phyloP scores from a whole-genome alignment of 2,888 invertebrate genomes.

The Anoplius nigerrimus region DNA sequence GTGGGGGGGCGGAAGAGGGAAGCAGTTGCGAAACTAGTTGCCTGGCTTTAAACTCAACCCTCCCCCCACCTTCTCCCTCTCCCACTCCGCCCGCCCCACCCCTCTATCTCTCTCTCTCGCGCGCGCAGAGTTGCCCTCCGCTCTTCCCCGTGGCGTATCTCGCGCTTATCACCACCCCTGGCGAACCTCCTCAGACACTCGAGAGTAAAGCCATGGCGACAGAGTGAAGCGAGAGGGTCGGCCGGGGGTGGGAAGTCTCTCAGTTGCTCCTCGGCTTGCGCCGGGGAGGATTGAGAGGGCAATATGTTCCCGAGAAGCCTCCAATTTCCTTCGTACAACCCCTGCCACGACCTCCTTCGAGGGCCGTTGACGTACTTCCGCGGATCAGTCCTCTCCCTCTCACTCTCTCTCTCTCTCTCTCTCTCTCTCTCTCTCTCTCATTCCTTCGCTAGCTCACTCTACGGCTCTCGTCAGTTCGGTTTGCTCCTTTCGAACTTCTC shows the following conservation, averaged over 20 bases:
- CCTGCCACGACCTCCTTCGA: slow-evolving; percentile 7
- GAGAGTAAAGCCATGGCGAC: not conserved
- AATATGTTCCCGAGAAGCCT: slow-evolving; percentile 63
- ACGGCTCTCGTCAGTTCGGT: no score
- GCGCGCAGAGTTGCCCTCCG: no score
- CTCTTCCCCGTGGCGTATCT: no score
- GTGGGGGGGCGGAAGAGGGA: slow-evolving; percentile 24
- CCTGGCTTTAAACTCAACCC: slow-evolving; percentile 49
- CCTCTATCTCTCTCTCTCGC: not conserved
- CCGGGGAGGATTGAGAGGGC: slow-evolving; percentile 58
- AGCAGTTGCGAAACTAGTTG: slow-evolving; percentile 57
- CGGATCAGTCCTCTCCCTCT: not conserved
- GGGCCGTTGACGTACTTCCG: slow-evolving; percentile 6
- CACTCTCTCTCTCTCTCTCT: not conserved
- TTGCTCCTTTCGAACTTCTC: no score
- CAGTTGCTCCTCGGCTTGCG: no score
- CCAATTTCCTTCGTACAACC: slow-evolving; percentile 60
- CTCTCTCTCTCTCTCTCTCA: not conserved
- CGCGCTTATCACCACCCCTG: not conserved
- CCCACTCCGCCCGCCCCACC: not conserved
- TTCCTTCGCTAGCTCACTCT: no score
- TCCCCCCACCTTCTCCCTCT: not conserved
- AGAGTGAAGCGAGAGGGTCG: not conserved
- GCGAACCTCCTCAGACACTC: slow-evolving; percentile 12
- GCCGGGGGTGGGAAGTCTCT: not conserved